Evolutionary conservation across 2,797 vertebrate species (phyloP).

Genomic region (Falco peregrinus): DNA sequence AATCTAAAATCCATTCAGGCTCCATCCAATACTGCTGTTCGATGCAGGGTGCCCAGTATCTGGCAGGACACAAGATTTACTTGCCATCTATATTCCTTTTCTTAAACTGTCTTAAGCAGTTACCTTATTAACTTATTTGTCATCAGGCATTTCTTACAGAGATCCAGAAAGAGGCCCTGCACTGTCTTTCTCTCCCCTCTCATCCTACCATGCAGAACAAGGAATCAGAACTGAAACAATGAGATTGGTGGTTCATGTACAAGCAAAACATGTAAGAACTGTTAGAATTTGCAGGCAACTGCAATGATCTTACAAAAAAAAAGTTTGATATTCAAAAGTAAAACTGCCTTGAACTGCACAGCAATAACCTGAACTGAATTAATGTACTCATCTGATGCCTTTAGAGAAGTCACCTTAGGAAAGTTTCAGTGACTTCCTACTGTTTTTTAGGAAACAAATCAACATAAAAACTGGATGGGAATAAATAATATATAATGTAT

Average conservation of each 20-base stretch:
- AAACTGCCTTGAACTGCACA: neutral
- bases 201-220: neutral
- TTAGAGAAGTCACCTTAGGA: neutral
- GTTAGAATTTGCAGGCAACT: neutral
- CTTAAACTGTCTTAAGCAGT: neutral
- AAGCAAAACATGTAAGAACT: neutral
- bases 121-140: neutral
- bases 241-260: neutral
- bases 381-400: neutral
- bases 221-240: neutral
- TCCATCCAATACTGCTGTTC: accelerated
- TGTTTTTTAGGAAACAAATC: neutral
- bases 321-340: neutral
- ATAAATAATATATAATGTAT: neutral
- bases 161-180: neutral
- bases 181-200: accelerated
- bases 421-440: neutral
- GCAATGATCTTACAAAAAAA: neutral
- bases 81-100: neutral
- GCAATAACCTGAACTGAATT: neutral
- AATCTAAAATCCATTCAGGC: neutral
- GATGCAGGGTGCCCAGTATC: accelerated
- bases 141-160: neutral
- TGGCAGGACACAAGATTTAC: neutral
- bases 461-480: neutral